Evolutionary conservation across 1,140 invertebrate genomes (phyloP), one percentile per base, ranked within the genome.

Genomic region (Calosoma granatense): DNA sequence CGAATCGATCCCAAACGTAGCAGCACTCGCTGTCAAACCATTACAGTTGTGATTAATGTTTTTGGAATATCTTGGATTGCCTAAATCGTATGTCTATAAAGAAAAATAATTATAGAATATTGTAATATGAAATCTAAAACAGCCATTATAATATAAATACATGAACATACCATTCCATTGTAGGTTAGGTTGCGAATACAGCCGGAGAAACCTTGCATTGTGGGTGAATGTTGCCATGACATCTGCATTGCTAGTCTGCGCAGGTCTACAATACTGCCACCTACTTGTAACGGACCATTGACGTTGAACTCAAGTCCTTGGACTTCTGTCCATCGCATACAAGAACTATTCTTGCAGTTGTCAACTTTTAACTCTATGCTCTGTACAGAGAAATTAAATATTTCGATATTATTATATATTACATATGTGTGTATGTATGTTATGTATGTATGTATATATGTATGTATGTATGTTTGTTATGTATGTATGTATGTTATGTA

Each of bases 181-280:
- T 88, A 85, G 0, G 88, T 90, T 53, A 93, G 78, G 67, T 92
- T 92, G 58, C 82, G 82, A 58, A 97, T 85, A 69, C 94, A 97
- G 0, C 94, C 94, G 47, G 78, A 74, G 67, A 92, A 94, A 57
- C 82, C 80, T 55, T 75, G 74, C 19, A 74, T 73, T 1, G 78
- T 82, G 20, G 78, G 64, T 81, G 72, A 41, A 76, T 75, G 86
- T 85, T 87, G 57, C 78, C 78, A 59, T 81, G 81, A 52, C 9
- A 22, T 55, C 56, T 73, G 67, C 52, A 72, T 61, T 1, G 77
- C 77, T 6, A 76, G 66, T 0, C 69, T 65, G 2, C 77, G 76
- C 1, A 91, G 71, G 17, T 76, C 67, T 1, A 71, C 66, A 30
- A 81, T 78, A 0, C 83, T 78, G 9, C 93, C 93, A 15, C 93